These are phyloP conservation scores for Pemphredon lugubris DNA, from an alignment of 2,888 invertebrate genomes.

Conservation along the genomic window DNA sequence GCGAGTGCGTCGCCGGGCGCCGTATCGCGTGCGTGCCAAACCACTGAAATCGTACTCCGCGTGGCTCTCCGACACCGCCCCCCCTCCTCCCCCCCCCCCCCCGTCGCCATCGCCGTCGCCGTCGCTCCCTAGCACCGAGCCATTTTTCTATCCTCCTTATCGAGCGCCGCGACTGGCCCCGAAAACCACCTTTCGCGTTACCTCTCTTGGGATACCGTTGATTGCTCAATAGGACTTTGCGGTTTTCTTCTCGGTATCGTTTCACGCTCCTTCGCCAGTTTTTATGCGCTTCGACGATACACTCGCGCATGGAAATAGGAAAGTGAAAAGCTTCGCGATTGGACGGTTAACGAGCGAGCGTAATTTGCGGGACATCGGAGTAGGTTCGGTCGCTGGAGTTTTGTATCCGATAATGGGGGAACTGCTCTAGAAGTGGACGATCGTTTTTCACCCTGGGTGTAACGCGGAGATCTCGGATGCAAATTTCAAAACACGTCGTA, in stretches of 20 bases:
- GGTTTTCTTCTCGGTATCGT: neutral
- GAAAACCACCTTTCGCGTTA: slow-evolving; percentile 14
- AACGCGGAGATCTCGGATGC: too few relatives aligned
- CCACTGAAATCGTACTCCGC: slow-evolving; percentile 45
- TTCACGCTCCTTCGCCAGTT: neutral
- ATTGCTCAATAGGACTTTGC: slow-evolving; percentile 6
- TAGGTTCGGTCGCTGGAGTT: too few relatives aligned
- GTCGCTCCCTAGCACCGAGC: neutral
- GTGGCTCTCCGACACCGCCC: slow-evolving; percentile 7
- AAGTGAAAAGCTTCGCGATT: too few relatives aligned
- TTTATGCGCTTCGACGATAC: neutral
- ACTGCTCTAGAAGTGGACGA: too few relatives aligned
- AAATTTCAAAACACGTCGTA: too few relatives aligned
- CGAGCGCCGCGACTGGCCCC: slow-evolving; percentile 6
- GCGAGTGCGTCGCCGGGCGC: slow-evolving; percentile 22
- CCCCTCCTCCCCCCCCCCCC: neutral
- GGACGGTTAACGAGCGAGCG: too few relatives aligned
- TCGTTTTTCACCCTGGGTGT: too few relatives aligned
- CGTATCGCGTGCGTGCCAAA: slow-evolving; percentile 37
- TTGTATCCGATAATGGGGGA: too few relatives aligned
- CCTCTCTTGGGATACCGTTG: neutral
- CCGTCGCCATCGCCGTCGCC: neutral
- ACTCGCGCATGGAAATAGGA: neutral
- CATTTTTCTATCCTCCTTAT: slow-evolving; percentile 17
- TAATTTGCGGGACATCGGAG: too few relatives aligned